phyloP scores from a whole-genome alignment of 92 coral and sea anemone species.

The Galaxea fascicularis region DNA sequence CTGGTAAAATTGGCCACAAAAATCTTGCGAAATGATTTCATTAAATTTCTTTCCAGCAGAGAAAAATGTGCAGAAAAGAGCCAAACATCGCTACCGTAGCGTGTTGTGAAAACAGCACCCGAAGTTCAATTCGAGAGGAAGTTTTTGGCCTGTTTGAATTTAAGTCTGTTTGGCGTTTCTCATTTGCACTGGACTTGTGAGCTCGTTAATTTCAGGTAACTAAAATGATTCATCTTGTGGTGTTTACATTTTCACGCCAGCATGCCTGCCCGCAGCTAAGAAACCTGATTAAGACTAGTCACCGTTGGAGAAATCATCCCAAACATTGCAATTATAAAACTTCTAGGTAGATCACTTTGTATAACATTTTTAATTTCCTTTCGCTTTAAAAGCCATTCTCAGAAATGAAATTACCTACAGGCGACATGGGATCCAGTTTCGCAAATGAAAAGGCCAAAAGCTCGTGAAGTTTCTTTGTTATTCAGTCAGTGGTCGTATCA shows the following conservation, averaged over 20 bases:
- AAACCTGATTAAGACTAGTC: constrained; percentile 30
- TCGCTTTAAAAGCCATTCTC: constrained; percentile 29
- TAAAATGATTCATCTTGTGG: constrained; percentile 2
- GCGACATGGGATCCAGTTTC: not conserved
- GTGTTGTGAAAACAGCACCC: not conserved
- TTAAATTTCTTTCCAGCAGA: constrained; percentile 31
- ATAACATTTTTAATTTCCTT: constrained; percentile 33
- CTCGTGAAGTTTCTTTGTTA: not conserved
- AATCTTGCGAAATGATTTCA: constrained; percentile 30
- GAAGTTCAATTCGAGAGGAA: not conserved
- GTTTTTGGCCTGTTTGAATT: not conserved
- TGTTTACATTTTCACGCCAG: constrained; percentile 9
- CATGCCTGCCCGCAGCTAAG: constrained; percentile 41
- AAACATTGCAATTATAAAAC: constrained; percentile 30
- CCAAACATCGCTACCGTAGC: not conserved
- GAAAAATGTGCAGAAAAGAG: not conserved
- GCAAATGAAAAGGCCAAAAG: not conserved
- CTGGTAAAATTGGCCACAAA: constrained; percentile 32
- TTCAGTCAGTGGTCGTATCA: not conserved
- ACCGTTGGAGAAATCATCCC: constrained; percentile 35
- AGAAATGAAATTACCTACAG: constrained; percentile 34
- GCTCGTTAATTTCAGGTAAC: not conserved
- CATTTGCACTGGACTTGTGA: not conserved
- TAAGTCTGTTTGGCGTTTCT: not conserved
- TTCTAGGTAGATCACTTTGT: constrained; percentile 31